Evolutionary conservation across 2,113 vertebrate species (phyloP), one percentile per base, ranked within the genome.

Genomic region (Cyphomyrus discorhynchus): DNA sequence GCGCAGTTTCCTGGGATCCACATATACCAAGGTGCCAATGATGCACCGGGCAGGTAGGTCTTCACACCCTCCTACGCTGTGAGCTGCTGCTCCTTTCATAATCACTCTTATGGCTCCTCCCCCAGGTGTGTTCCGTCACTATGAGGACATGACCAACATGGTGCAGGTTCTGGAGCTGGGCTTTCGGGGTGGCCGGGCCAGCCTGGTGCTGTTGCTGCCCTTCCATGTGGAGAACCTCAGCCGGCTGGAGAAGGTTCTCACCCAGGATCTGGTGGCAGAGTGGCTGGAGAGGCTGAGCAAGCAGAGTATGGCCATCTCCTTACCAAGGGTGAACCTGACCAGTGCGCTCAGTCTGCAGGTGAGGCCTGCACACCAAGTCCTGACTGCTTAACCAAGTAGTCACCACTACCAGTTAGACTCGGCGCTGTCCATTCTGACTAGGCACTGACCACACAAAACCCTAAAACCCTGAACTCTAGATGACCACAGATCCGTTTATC

Each of bases 1-100:
- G 1, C 92, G 91, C 35, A 92, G 86, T 90, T 95, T 96, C 92
- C 45, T 95, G 88, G 94, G 95, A 11, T 93, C 91, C 62, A 92
- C 93, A 90, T 95, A 95, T 92, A 95, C 94, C 82, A 95, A 94
- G 93, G 95, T 95, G 86, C 8, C 89, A 50, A 95, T 95, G 94
- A 94, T 95, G 93, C 95, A 95, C 92, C 88, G 91, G 93, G 93
- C 93, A 94, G 95, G 94, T 94, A 91, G 45, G 85, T 13, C 49
- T n/a, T 10, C 19, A 35, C 19, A 3, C 52, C 45, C n/a, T 49
- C 5, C 10, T 10, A 27, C 35, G 9, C 46, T 42, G 46, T n/a
- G 19, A 31, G 11, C 58, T 66, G 39, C 24, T 52, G n/a, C 15
- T 3, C 42, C 24, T 31, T 39, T 3, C 27, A 45, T 31, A 13